Conservation (phyloP, 2,797 vertebrate genomes). For the Pangasius macronema region DNA sequence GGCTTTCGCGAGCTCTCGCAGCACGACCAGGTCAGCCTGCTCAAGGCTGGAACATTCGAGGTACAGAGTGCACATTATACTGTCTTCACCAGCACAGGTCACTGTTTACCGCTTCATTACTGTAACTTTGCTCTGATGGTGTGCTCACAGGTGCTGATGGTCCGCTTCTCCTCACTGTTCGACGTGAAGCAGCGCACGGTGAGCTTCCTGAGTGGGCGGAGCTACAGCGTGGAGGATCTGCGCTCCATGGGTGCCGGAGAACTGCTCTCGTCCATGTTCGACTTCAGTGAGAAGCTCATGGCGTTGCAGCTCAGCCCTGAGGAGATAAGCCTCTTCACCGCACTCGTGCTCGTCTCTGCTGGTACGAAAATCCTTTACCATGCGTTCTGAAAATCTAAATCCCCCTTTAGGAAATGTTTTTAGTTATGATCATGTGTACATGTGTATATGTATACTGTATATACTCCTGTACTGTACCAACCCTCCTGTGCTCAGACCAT, state of each 20-base stretch:
- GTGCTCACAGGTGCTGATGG: slow-evolving; percentile 90
- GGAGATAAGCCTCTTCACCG: slow-evolving; percentile 96
- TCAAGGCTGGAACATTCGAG: slow-evolving; percentile 98
- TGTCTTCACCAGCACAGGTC: neutral
- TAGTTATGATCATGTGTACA: neutral
- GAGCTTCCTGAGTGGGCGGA: slow-evolving; percentile 93
- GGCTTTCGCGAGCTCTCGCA: slow-evolving; percentile 93
- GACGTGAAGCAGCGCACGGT: slow-evolving; percentile 89
- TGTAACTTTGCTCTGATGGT: slow-evolving; percentile 30
- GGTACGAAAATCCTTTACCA: slow-evolving; percentile 73
- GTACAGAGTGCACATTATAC: slow-evolving; percentile 66
- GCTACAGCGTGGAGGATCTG: slow-evolving; percentile 88
- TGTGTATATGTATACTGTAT: too few species aligned
- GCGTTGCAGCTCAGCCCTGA: slow-evolving; percentile 87
- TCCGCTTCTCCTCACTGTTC: slow-evolving; percentile 93
- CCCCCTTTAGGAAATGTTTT: neutral
- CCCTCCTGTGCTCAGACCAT: too few species aligned
- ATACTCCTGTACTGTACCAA: too few species aligned
- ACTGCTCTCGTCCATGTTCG: slow-evolving; percentile 95
- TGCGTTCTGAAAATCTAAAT: neutral
- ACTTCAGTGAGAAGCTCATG: slow-evolving; percentile 95
- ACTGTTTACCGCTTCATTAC: neutral
- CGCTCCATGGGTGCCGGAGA: slow-evolving; percentile 91
- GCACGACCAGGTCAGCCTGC: slow-evolving; percentile 93
- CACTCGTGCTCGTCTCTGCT: slow-evolving; percentile 95